Base-by-base conservation (phyloP, 2,888 invertebrate species). In the Holacanthella duospinosa region DNA sequence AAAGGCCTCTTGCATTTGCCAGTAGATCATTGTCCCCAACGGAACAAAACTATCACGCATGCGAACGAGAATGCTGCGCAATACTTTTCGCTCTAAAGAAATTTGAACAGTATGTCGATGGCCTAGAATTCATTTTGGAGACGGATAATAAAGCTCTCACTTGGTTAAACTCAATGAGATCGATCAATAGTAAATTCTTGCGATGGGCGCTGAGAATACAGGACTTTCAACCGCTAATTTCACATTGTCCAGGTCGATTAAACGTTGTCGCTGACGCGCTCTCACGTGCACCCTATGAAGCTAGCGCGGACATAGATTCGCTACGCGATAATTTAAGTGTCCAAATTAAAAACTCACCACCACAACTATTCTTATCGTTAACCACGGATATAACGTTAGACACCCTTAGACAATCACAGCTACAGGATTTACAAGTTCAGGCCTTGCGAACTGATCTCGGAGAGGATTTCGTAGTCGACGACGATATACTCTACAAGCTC, bases 241-340 rank as follows among this genome's bases (percentile, higher is more conserved):
- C 48, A 1, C 61, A 66, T 28, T n/a, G 27, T 27, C 55, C 60
- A 1, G 67, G 66, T 6, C n/a, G n/a, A n/a, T n/a, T n/a, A n/a
- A n/a, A n/a, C n/a, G n/a, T n/a, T n/a, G n/a, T n/a, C n/a, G n/a
- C 69, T 24, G 71, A 71, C 62, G 66, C 66, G 6, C 55, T 70
- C 1, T 61, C 61, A 12, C 48, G 66, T n/a, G n/a, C n/a, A n/a
- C n/a, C n/a, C n/a, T n/a, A n/a, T n/a, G n/a, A n/a, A n/a, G n/a
- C n/a, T n/a, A n/a, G n/a, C n/a, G n/a, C n/a, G n/a, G n/a, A n/a
- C n/a, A n/a, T n/a, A n/a, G n/a, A n/a, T n/a, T n/a, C n/a, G n/a
- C n/a, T n/a, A n/a, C n/a, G n/a, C n/a, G n/a, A n/a, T n/a, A n/a
- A n/a, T n/a, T n/a, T n/a, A n/a, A n/a, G n/a, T n/a, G n/a, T n/a